phyloP scores from a whole-genome alignment of 2,797 vertebrate species.

The Chromis chromis region DNA sequence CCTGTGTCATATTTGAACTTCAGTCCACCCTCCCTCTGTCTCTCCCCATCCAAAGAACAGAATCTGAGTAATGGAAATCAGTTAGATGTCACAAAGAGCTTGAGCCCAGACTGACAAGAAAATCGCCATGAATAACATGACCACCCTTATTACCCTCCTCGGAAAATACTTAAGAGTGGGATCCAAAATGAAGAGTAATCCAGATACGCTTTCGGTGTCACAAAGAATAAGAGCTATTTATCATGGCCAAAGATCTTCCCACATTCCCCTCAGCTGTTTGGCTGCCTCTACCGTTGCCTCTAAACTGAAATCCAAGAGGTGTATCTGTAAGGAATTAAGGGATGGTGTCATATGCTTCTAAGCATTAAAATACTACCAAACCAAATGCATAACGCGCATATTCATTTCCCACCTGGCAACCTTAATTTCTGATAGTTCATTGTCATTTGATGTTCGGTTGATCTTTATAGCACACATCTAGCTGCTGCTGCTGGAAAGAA shows the following conservation, averaged over 20 bases:
- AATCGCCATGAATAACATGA: conserved; percentile 84
- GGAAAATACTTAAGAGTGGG: conserved; percentile 79
- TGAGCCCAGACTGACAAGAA: conserved; percentile 82
- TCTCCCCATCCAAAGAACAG: conserved; percentile 60
- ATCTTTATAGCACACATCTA: conserved; percentile 13
- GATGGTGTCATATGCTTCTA: conserved; percentile 45
- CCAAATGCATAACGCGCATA: conserved; percentile 25
- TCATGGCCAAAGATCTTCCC: conserved; percentile 63
- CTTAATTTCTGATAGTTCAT: conserved; percentile 33
- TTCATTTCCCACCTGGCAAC: conserved; percentile 39
- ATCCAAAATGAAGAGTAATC: conserved; percentile 79
- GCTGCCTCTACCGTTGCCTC: conserved; percentile 37
- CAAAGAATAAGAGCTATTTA: conserved; percentile 72
- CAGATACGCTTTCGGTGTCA: conserved; percentile 78
- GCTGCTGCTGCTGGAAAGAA: conserved; percentile 28
- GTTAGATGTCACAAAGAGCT: conserved; percentile 74
- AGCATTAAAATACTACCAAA: conserved; percentile 30
- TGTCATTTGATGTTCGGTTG: conserved; percentile 24
- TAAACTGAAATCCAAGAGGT: conserved; percentile 54
- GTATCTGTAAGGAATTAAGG: conserved; percentile 70
- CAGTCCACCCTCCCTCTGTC: conserved; percentile 64
- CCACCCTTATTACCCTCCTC: conserved; percentile 78
- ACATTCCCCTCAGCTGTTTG: conserved; percentile 72
- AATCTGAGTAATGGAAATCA: conserved; percentile 78
- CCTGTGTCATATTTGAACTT: conserved; percentile 72